Evolutionary conservation across 2,113 vertebrate species (phyloP).

Genomic region (Geothlypis trichas): DNA sequence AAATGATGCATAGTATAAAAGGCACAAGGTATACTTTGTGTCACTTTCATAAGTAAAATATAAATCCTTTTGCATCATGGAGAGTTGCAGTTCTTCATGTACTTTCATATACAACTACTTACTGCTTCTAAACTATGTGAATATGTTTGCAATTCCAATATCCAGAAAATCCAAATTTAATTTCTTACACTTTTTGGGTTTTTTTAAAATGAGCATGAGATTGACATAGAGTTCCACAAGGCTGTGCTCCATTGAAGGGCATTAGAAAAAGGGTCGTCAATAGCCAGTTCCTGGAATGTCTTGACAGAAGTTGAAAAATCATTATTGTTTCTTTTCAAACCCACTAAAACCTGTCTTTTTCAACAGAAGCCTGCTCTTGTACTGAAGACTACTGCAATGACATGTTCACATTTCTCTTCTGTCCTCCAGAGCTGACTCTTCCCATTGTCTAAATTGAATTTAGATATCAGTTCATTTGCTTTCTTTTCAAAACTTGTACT

Average conservation of each 20-base stretch:
- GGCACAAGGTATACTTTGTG: neutral
- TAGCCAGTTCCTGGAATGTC: neutral
- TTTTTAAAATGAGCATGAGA: neutral
- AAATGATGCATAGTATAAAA: neutral
- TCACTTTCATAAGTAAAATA: neutral
- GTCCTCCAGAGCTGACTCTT: neutral
- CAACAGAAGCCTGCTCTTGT: neutral
- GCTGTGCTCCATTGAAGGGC: neutral
- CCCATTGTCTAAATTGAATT: neutral
- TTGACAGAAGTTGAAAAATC: neutral
- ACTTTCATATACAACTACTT: neutral
- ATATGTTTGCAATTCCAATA: neutral
- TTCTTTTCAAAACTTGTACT: neutral
- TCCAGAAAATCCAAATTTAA: neutral
- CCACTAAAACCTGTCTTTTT: neutral
- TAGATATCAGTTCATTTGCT: neutral
- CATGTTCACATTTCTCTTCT: neutral
- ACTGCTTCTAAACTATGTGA: neutral
- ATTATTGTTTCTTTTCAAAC: neutral
- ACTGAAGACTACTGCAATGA: neutral
- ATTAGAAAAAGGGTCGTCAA: neutral
- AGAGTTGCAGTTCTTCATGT: neutral
- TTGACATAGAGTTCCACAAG: neutral
- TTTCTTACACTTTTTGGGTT: neutral
- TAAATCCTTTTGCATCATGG: neutral